Base-by-base conservation (phyloP, 1,140 invertebrate genomes). In the Papilio glaucus region DNA sequence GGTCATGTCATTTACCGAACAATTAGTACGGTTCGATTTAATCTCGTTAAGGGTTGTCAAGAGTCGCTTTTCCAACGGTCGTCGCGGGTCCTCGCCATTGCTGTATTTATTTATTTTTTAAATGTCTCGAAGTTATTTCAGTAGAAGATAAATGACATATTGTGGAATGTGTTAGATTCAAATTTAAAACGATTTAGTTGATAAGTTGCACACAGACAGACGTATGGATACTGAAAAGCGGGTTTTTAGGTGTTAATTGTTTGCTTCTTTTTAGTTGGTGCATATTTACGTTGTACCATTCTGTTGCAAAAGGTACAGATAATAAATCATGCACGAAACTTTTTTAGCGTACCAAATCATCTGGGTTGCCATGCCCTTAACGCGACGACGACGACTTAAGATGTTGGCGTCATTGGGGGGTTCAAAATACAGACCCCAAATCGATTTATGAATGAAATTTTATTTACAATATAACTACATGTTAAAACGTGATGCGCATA, bases 361-460 rank as follows among this genome's bases (percentile, higher is more conserved):
- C 96, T 41, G 96, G 96, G 93, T 97, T 97, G 92, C 97, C 96
- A 97, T 97, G 78, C 96, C 96, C 96, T 97, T 91, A 67, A 95
- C n/a, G n/a, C n/a, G n/a, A n/a, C n/a, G n/a, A n/a, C n/a, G n/a
- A n/a, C n/a, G n/a, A n/a, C n/a, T n/a, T n/a, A n/a, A n/a, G n/a
- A n/a, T n/a, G n/a, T n/a, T n/a, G n/a, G n/a, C n/a, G n/a, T n/a
- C n/a, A n/a, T n/a, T n/a, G n/a, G n/a, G n/a, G n/a, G n/a, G n/a
- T 33, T 2, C 6, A 33, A 33, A 3, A 33, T 33, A 33, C 29
- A 33, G 29, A 33, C 2, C 2, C 29, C 29, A 33, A 33, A 33
- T 33, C 6, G 29, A 33, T 33, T 3, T 33, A 33, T 33, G 29
- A 33, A n/a, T n/a, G n/a, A n/a, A n/a, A n/a, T n/a, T n/a, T n/a